Percentiles rank a stretch among this genome's conserved stretches.
These are phyloP conservation scores for Ictalurus furcatus DNA, from an alignment of 2,113 vertebrate genomes.

Conservation along the genomic window DNA sequence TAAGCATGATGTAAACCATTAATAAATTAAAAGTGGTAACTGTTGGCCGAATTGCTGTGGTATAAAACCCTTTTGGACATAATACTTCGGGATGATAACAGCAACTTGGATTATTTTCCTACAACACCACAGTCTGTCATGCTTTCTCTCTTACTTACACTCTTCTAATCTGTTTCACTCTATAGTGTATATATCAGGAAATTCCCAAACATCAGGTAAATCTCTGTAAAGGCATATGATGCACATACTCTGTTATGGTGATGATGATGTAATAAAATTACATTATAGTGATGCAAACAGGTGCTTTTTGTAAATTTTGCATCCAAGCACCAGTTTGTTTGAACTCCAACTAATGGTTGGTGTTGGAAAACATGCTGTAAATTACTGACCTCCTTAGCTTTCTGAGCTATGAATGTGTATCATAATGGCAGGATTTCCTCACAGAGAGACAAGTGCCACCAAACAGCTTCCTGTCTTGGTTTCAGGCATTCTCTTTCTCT, in stretches of 20 bases:
- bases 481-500: not conserved
- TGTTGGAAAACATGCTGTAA: not conserved
- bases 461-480: not conserved
- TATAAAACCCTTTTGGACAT: not conserved
- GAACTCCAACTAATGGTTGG: not conserved
- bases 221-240: not conserved
- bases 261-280: not conserved
- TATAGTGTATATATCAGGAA: not conserved
- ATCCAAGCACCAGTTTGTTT: not conserved
- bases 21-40: not conserved
- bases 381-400: not conserved
- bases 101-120: not conserved
- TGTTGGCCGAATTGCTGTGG: not conserved
- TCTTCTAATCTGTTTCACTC: not conserved
- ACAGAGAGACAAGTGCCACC: not conserved
- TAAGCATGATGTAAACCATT: not conserved
- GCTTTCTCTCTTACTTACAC: not conserved
- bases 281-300: not conserved
- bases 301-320: not conserved
- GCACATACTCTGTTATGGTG: not conserved
- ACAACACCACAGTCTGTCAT: not conserved
- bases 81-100: not conserved
- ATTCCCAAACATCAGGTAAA: not conserved
- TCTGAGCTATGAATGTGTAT: not conserved
- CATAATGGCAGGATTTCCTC: too few relatives aligned